These are phyloP conservation scores for Harmothoe impar DNA, from an alignment of 2,888 invertebrate species.

Conservation along the genomic window DNA sequence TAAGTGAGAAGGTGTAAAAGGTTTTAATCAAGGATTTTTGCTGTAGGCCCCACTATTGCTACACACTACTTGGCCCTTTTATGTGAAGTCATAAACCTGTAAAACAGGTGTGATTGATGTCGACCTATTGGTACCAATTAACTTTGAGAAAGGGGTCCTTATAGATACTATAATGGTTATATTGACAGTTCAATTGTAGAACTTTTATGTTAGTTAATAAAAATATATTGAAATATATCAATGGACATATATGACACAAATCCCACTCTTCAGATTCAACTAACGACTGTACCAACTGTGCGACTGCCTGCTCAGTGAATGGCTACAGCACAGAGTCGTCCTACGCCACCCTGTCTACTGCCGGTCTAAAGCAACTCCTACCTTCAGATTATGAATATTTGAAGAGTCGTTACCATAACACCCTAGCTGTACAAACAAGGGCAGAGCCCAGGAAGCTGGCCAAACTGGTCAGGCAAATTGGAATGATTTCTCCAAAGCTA, in stretches of 20 bases:
- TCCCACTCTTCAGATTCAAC: constrained; percentile 18
- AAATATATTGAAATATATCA: no score
- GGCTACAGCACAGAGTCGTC: not conserved
- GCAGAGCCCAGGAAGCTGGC: not conserved
- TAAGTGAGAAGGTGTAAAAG: no score
- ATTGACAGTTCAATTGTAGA: no score
- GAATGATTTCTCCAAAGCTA: not conserved
- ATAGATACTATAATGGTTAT: no score
- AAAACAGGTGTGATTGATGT: no score
- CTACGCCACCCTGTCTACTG: not conserved
- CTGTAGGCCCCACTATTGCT: no score
- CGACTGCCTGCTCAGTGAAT: not conserved
- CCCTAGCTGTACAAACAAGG: not conserved
- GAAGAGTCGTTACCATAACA: not conserved
- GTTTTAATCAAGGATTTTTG: not conserved
- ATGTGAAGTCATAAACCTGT: no score
- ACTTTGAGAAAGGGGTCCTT: no score
- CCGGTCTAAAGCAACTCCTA: not conserved
- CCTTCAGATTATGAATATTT: not conserved
- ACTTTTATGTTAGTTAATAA: no score
- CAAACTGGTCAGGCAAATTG: not conserved
- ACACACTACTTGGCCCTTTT: no score
- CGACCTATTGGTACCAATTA: no score
- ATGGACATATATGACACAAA: no score
- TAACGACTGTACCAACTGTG: not conserved